Base-by-base conservation (phyloP, 2,888 invertebrate species). In the Anarsia innoxiella region DNA sequence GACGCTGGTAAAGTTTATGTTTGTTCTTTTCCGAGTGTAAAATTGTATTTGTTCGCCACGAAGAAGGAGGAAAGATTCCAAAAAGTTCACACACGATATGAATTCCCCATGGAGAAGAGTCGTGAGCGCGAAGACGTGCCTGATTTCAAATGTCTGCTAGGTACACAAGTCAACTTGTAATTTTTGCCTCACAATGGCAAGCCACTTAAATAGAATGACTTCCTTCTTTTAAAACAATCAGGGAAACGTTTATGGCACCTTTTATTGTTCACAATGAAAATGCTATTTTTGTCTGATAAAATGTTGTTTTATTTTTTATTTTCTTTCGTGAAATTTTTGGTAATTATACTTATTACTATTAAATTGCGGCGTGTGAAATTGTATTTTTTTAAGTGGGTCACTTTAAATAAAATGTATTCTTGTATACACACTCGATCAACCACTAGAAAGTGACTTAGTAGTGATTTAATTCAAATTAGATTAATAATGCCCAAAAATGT, bases 81-180 rank as follows among this genome's bases (percentile, higher is more conserved):
- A 56, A 58, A 64, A 62, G 56, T 65, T 66, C 52, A 50, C 55
- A 59, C 52, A 53, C 53, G 53, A 60, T 55, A 58, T 57, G 49
- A 59, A 59, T 56, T 59, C 66, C 59, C 60, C 13, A 15, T 49
- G 51, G 53, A 44, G 46, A 37, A 40, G 45, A 50, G 48, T 41
- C 51, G 51, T 44, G 47, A 41, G 48, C 40, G 41, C 25, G 34
- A 44, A 36, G 36, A 50, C 44, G 43, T 48, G 47, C 37, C 45
- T 46, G 36, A 51, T 51, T 41, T 38, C 37, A 40, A 36, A 29
- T 31, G 34, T 26, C 23, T 23, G 36, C n/a, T 33, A 33, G 12
- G 9, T 15, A 15, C 15, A 10, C 15, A 15, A 30, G 8, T 12
- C 23, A 12, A 10, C 12, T 19, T 4, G 31, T 23, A 31, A 11